Base-by-base conservation (phyloP, 1,140 invertebrate genomes). In the Dreissena rostriformis region DNA sequence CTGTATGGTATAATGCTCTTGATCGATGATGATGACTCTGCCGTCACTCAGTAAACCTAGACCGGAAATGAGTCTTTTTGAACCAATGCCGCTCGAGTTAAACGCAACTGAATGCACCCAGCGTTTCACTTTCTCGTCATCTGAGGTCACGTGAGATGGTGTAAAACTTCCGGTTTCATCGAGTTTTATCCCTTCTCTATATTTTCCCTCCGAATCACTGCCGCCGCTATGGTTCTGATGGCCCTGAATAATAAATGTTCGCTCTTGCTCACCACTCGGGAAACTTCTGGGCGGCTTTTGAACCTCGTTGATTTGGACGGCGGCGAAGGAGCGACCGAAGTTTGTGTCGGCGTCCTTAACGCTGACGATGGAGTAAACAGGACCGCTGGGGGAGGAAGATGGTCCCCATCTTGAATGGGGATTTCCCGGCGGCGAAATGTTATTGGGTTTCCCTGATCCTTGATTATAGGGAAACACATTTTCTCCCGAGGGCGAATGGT, bases 251-350 rank as follows among this genome's bases (percentile, higher is more conserved):
- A 24, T 61, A 24, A n/a, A n/a, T 11, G 57, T 19, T 19, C 17
- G 22, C 57, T 24, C 17, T 24, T 61, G 57, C 22, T 19, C 17
- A 11, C 57, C 22, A 24, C 2, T 55, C 8, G 17, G 8, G 6
- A n/a, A 24, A 53, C 26, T 52, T 12, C 26, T 66, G n/a, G 17
- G 51, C 11, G 71, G 17, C 12, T 51, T 15, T 67, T 49, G 26
- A 7, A 65, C 22, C 17, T 82, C 80, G n/a, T 72, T 74, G 22
- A 82, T 75, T 55, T 82, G 80, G 4, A 82, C 80, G 6, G 80
- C 80, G 12, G 80, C 80, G 57, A 82, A 82, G 52, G 80, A 73
- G 55, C 80, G 57, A n/a, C 80, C 80, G 66, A 82, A 82, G 66
- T 68, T 68, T 26, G 61, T 66, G 49, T 82, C 80, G 28, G n/a